Evolutionary conservation across 2,113 vertebrate species (phyloP).

Genomic region (Mus musculus): GRCm39 chrX:150009001-150009500

Average conservation of each 20-base stretch:
- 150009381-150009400: conserved; percentile 52
- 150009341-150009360: conserved; percentile 12
- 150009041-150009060: background rate
- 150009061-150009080: background rate
- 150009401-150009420: conserved; percentile 45
- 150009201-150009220: background rate
- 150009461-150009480: conserved; percentile 97
- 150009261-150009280: background rate
- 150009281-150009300: background rate
- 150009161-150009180: background rate
- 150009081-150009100: background rate
- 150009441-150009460: conserved; percentile 92
- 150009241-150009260: background rate
- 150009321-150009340: background rate
- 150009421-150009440: conserved; percentile 53
- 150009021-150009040: background rate
- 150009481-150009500: conserved; percentile 95
- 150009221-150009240: background rate
- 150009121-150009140: background rate
- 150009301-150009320: background rate
- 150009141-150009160: background rate
- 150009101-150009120: background rate
- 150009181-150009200: background rate
- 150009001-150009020: background rate
- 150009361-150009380: conserved; percentile 48